Percentiles rank a stretch among this genome's conserved stretches.
These are phyloP conservation scores for Drepana falcataria DNA, from an alignment of 2,888 invertebrate species.

Conservation along the genomic window DNA sequence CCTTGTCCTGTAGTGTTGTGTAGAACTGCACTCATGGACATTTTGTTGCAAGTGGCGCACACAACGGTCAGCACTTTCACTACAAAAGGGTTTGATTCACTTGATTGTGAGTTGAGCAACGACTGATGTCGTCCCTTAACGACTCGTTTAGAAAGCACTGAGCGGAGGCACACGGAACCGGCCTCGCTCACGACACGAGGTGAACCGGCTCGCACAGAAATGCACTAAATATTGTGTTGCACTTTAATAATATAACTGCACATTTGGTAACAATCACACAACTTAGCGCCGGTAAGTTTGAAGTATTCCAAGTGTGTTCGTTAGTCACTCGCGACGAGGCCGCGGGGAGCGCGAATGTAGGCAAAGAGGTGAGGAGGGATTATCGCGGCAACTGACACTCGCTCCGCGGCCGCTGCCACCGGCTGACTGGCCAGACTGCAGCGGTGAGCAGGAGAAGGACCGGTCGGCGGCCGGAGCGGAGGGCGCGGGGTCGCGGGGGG, in stretches of 20 bases:
- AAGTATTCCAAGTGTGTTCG: conserved; percentile 32
- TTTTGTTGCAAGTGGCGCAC: neutral
- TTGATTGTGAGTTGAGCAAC: neutral
- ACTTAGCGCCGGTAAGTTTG: conserved; percentile 18
- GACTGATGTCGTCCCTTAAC: conserved; percentile 10
- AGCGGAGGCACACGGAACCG: conserved; percentile 41
- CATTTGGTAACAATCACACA: conserved; percentile 20
- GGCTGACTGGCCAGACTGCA: conserved; percentile 39
- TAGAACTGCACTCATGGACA: neutral
- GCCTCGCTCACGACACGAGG: conserved; percentile 47
- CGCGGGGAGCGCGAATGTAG: conserved; percentile 33
- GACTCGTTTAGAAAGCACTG: conserved; percentile 54
- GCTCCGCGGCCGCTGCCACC: conserved; percentile 21
- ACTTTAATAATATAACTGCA: conserved; percentile 23
- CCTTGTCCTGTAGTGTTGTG: neutral
- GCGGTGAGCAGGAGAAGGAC: conserved; percentile 26
- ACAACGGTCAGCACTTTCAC: neutral
- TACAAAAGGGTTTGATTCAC: neutral
- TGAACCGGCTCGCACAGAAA: conserved; percentile 44
- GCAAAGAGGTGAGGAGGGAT: conserved; percentile 38
- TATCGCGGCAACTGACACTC: conserved; percentile 2
- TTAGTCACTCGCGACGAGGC: conserved; percentile 28
- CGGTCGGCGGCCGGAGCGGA: conserved; percentile 19
- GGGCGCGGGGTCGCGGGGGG: conserved; percentile 17
- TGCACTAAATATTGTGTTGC: conserved; percentile 28